Conservation (phyloP, 2,888 invertebrate genomes). For the Drosophila prolongata region DNA sequence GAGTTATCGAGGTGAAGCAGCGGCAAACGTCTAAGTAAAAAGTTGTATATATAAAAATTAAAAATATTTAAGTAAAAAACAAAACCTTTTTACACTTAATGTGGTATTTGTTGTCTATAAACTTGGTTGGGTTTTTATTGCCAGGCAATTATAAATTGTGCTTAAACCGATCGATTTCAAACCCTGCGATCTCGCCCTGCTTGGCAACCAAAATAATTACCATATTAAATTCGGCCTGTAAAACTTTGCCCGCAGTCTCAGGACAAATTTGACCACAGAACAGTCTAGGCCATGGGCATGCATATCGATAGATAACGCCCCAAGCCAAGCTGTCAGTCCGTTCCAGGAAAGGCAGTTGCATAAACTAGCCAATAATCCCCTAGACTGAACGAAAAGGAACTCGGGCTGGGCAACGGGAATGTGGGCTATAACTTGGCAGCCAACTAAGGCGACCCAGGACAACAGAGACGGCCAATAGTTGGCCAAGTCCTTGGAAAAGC, state of each 20-base stretch:
- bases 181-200: neutral
- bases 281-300: constrained; percentile 37
- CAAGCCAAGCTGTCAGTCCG: constrained; percentile 35
- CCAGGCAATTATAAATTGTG: neutral
- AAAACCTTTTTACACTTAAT: too few species aligned
- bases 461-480: constrained; percentile 47
- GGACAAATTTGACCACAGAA: constrained; percentile 63
- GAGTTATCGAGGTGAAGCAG: neutral
- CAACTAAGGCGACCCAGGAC: constrained; percentile 39
- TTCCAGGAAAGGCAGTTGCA: constrained; percentile 42
- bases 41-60: too few species aligned
- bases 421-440: constrained; percentile 29
- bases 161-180: constrained; percentile 1
- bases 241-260: constrained; percentile 53
- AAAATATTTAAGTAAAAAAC: too few species aligned
- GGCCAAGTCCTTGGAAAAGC: constrained; percentile 48
- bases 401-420: neutral
- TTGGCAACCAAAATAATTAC: constrained; percentile 61
- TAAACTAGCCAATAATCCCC: constrained; percentile 74
- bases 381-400: constrained; percentile 31
- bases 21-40: too few species aligned
- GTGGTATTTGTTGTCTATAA: too few species aligned
- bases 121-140: neutral
- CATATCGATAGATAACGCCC: constrained; percentile 69
- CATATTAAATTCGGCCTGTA: constrained; percentile 58